Evolutionary conservation across 2,888 invertebrate species (phyloP), one percentile per base, ranked within the genome.

Genomic region (Xanthorhoe spadicearia): DNA sequence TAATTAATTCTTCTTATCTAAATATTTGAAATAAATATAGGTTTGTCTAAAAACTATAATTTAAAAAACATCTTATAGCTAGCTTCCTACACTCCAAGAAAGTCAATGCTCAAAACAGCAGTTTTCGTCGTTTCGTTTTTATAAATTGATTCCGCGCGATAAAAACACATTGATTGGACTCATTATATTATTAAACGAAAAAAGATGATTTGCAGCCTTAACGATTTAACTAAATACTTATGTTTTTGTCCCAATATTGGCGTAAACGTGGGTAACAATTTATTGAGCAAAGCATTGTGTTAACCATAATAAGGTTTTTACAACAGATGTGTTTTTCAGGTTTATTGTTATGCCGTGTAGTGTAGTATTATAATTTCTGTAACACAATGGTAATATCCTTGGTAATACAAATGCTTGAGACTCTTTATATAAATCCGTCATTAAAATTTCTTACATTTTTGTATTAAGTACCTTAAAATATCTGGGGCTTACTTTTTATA

Each of bases 81-180:
- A 43, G 1, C 7, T 13, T 19, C 19, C 23, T 62, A 15, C 15
- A 61, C 64, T 68, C 67, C 23, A 8, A 60, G 13, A 2, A n/a
- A 10, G 17, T 15, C 56, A 35, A 53, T 61, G 57, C 35, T 64
- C 78, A 66, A 76, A 72, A 72, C 73, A 74, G 81, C 78, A 76
- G 28, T 78, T 77, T 77, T 74, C 69, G 70, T 69, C 63, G 53
- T 59, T 68, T 71, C 76, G 75, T 81, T 79, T 77, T 78, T 77
- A 75, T 73, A 69, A 67, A 77, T 74, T 78, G 73, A 74, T 77
- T 73, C 66, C 65, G 66, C 64, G 65, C 64, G 32, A 71, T 65
- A 72, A 76, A 74, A 69, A 62, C 68, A 48, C 71, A 72, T 72
- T 71, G 72, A 72, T 75, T 75, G 73, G 61, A 66, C 69, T 72